Percentiles rank a stretch among this genome's conserved stretches.
These are phyloP conservation scores for Dinocampus coccinellae DNA, from an alignment of 2,888 invertebrate genomes.

Conservation along the genomic window DNA sequence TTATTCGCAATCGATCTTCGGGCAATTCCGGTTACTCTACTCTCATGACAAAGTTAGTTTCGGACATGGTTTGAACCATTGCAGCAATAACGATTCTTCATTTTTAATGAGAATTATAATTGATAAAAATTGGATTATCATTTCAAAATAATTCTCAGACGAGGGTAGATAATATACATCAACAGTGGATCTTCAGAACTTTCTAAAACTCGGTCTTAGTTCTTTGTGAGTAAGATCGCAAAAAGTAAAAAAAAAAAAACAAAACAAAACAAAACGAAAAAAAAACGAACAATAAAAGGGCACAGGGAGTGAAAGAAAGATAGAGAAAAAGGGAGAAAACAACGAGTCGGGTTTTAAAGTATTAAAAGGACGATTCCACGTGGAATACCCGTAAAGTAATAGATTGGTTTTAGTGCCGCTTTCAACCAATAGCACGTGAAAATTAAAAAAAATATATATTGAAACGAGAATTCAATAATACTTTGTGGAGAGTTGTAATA, in stretches of 20 bases:
- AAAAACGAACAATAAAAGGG: no score
- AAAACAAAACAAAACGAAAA: no score
- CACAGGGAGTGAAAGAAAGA: neutral
- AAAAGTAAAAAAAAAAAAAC: no score
- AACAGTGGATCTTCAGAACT: neutral
- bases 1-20: constrained; percentile 37
- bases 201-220: neutral
- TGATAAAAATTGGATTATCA: no score
- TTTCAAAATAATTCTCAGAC: no score
- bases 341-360: neutral
- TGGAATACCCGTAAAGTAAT: constrained; percentile 22
- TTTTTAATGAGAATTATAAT: constrained; percentile 9
- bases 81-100: constrained; percentile 12
- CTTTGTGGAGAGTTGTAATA: constrained; percentile 25
- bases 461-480: constrained; percentile 14
- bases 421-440: constrained; percentile 4
- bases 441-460: neutral
- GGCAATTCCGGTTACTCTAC: constrained; percentile 31
- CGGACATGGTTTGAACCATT: constrained; percentile 26
- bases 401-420: constrained; percentile 13
- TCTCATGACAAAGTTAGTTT: constrained; percentile 34
- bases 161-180: no score
- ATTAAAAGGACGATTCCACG: constrained; percentile 9
- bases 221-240: neutral
- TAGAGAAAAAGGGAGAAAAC: neutral